Base-by-base conservation (phyloP, 2,797 vertebrate genomes). In the Margarornis squamiger region DNA sequence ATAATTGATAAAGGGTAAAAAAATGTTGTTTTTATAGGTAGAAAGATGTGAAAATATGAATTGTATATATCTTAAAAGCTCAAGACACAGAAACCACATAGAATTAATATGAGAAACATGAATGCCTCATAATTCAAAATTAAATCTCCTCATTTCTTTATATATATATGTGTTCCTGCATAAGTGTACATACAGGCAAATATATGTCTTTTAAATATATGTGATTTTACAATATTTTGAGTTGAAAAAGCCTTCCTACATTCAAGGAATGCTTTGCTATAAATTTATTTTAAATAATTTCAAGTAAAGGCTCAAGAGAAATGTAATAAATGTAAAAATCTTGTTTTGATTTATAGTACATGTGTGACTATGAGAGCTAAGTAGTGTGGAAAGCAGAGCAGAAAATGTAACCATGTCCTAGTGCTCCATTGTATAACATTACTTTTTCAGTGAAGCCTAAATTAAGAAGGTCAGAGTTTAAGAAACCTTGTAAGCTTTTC, bases 161-260 rank as follows among this genome's bases (percentile, higher is more conserved):
- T 29, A 34, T 4, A 34, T 4, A 3, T 61, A 51, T 18, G 3
- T 54, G 3, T 46, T 85, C 2, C 1, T 41, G 3, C 45, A 23
- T 82, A 21, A 12, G 1, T 1, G 2, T 32, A 18, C 5, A 26
- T n/a, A 21, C 2, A 4, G 48, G 15, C 5, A 82, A 84, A 29
- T 14, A n/a, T 4, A 4, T 19, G 6, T 27, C 4, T 80, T 62
- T 77, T 65, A 88, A 67, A 48, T 39, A 45, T 2, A 0, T 2
- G 2, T n/a, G 6, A 2, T 59, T 88, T 93, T 67, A 24, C 9
- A 88, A 9, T 59, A 48, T 38, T 86, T 61, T 70, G 34, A 46
- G 24, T 80, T 73, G n/a, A 30, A 54, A 39, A 3, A 51, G 2
- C 43, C 13, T 77, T 86, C 29, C 11, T 77, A 6, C 9, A 22